Conservation (phyloP, 2,797 vertebrate species). For the Falco novaeseelandiae region DNA sequence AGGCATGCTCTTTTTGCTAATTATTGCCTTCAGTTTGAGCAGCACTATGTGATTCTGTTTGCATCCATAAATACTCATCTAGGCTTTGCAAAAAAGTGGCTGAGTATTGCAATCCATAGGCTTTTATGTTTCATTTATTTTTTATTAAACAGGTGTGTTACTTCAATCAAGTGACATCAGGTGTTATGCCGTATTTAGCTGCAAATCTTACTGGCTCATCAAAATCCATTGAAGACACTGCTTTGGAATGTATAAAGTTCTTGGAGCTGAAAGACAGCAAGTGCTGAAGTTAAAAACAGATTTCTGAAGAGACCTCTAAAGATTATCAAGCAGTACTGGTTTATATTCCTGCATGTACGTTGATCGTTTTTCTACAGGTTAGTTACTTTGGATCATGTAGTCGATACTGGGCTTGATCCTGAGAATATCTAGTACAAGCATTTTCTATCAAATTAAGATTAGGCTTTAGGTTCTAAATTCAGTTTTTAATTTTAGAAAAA, state of each 20-base stretch:
- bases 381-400: not conserved
- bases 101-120: not conserved
- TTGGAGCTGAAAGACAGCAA: constrained; percentile 57
- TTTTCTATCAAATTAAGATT: not conserved
- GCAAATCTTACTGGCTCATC: constrained; percentile 79
- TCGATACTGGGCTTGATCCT: not conserved
- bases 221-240: constrained; percentile 80
- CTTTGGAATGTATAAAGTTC: constrained; percentile 77
- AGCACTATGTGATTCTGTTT: not conserved
- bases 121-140: constrained; percentile 1
- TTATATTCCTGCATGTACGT: not conserved
- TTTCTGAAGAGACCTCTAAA: not conserved
- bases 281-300: not conserved
- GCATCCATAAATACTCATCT: not conserved
- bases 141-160: constrained; percentile 77
- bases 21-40: not conserved
- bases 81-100: not conserved
- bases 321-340: not conserved
- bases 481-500: constrained; percentile 29
- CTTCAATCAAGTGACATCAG: constrained; percentile 75
- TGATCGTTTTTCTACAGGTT: not conserved
- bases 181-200: constrained; percentile 72
- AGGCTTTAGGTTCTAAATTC: not conserved
- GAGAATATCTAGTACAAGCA: not conserved
- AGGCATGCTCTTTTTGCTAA: not conserved